Conservation (phyloP, 1,140 invertebrate species). For the Pissodes strobi region DNA sequence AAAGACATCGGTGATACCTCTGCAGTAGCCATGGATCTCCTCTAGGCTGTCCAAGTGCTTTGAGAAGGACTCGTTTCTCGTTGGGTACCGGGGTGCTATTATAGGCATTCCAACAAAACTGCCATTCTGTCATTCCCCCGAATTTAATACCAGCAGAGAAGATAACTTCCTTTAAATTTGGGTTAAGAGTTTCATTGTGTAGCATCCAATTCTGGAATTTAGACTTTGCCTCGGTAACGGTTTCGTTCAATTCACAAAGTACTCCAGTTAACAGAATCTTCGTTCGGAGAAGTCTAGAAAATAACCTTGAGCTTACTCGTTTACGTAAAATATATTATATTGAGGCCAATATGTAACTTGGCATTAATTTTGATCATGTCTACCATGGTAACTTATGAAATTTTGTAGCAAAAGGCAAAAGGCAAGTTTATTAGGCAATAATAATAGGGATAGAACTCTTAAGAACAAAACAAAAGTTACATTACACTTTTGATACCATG, state of each 20-base stretch:
- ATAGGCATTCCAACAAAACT: conserved; percentile 74
- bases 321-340: background rate
- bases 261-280: conserved; percentile 60
- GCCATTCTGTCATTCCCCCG: conserved; percentile 74
- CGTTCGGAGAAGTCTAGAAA: conserved; percentile 49
- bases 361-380: no score
- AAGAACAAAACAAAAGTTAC: no score
- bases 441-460: no score
- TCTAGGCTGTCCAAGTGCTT: conserved; percentile 68
- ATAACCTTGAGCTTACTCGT: conserved; percentile 3
- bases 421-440: no score
- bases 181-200: conserved; percentile 62
- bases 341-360: no score
- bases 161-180: conserved; percentile 74
- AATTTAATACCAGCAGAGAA: conserved; percentile 75
- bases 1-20: no score
- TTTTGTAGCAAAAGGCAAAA: no score
- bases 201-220: conserved; percentile 71
- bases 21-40: conserved; percentile 74
- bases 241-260: conserved; percentile 64
- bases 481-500: no score
- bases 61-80: conserved; percentile 70
- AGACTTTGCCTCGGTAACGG: conserved; percentile 65
- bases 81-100: conserved; percentile 68
- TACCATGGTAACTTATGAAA: no score